Evolutionary conservation across 2,888 invertebrate species (phyloP), one percentile per base, ranked within the genome.

Genomic region (Julus scandinavius): DNA sequence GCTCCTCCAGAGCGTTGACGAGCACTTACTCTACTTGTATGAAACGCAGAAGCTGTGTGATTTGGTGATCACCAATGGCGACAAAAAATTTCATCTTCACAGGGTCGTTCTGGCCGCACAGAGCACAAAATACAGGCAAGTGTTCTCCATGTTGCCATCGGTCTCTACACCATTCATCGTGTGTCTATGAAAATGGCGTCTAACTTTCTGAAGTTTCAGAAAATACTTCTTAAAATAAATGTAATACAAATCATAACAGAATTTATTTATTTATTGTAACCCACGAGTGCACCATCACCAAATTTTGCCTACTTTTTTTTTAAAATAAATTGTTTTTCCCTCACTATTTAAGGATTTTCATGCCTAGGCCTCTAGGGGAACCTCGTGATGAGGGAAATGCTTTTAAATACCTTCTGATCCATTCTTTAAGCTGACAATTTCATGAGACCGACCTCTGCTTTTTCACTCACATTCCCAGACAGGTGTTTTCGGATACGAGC

Each of bases 21-120:
- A 86, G 17, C 86, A 86, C 13, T 29, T 86, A 13, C 45, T 15
- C 17, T 86, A 86, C 20, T 29, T 86, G 86, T 86, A 86, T 20
- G 86, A 86, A 50, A 86, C 49, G 15, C 50, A 54, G 9, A 45
- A 86, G 20, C 54, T 86, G n/a, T 86, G 86, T 20, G 86, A 86
- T 50, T 20, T 86, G 38, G 38, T 50, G 49, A 50, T 86, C 50
- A 86, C 86, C 13, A 54, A 45, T 15, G 86, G 54, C 7, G 86
- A 54, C 3, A 41, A 45, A 15, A 45, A 54, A n/a, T 41, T 86
- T 20, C 9, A 54, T 50, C 3, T 86, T 5, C 86, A 86, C 13
- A 15, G 86, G 4, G 50, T 86, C 50, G 86, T 86, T 3, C 29
- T 86, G 86, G 86, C 86, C 3, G 38, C 86, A 4, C 49, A 54